Conservation (phyloP, 2,888 invertebrate genomes). For the Aradus depressus region DNA sequence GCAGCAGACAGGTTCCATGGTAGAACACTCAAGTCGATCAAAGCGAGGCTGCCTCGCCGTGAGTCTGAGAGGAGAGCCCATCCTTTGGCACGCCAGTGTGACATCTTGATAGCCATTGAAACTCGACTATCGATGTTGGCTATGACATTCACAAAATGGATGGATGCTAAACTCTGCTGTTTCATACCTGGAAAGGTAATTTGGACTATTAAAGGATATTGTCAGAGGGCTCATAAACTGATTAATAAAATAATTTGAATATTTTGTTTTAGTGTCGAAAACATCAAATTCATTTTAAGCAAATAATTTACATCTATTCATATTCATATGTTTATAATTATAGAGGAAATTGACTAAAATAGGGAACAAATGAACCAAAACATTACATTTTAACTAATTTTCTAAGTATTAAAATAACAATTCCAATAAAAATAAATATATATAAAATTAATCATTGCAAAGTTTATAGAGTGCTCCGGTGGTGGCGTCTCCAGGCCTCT, state of each 20-base stretch:
- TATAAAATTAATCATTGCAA: too few species aligned
- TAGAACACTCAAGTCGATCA: slow-evolving; percentile 63
- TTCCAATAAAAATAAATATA: too few species aligned
- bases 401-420: too few species aligned
- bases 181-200: slow-evolving; percentile 86
- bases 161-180: slow-evolving; percentile 72
- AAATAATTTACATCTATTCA: too few species aligned
- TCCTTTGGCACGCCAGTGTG: slow-evolving; percentile 74
- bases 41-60: slow-evolving; percentile 68
- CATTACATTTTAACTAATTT: too few species aligned
- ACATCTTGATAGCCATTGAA: slow-evolving; percentile 80
- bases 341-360: too few species aligned
- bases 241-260: not conserved
- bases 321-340: too few species aligned
- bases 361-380: too few species aligned
- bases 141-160: slow-evolving; percentile 85
- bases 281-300: not conserved
- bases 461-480: too few species aligned
- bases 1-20: slow-evolving; percentile 67
- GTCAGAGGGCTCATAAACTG: not conserved
- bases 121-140: slow-evolving; percentile 82
- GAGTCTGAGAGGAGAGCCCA: slow-evolving; percentile 83
- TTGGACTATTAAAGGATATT: not conserved
- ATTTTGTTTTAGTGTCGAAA: not conserved
- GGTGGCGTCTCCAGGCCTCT: too few species aligned